phyloP scores from a whole-genome alignment of 1,140 invertebrate species.

The Physella acuta region DNA sequence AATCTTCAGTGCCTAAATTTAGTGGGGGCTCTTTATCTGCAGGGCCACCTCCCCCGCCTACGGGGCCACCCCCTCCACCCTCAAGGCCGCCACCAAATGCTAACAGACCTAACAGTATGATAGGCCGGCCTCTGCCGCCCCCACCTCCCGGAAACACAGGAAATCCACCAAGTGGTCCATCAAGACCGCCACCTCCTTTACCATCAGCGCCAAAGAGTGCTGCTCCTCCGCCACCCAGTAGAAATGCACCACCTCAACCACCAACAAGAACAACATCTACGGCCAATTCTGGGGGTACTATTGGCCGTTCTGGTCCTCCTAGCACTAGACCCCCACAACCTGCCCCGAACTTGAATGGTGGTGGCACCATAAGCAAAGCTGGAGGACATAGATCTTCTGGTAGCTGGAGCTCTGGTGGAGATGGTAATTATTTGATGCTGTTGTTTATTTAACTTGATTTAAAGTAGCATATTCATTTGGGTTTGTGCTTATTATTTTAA shows the following conservation, averaged over 20 bases:
- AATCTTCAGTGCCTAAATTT: slow-evolving; percentile 9
- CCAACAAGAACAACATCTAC: slow-evolving; percentile 4
- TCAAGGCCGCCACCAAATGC: not conserved
- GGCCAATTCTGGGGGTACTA: slow-evolving; percentile 6
- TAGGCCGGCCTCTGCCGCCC: slow-evolving; percentile 17
- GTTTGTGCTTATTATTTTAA: too few relatives aligned
- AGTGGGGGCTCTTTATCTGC: not conserved
- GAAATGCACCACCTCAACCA: slow-evolving; percentile 1
- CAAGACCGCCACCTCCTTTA: slow-evolving; percentile 8
- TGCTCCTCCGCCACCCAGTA: slow-evolving; percentile 11
- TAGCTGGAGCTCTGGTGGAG: slow-evolving; percentile 17
- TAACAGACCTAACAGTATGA: slow-evolving; percentile 20
- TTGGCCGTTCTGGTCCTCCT: slow-evolving; percentile 4
- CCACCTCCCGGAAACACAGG: not conserved
- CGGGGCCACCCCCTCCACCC: not conserved
- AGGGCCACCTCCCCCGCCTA: not conserved
- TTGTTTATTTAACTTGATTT: too few relatives aligned
- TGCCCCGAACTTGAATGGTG: not conserved
- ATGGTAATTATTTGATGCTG: slow-evolving; percentile 16
- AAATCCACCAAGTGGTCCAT: not conserved
- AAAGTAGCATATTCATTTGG: too few relatives aligned
- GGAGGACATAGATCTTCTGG: slow-evolving; percentile 9
- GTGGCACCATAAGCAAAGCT: slow-evolving; percentile 4
- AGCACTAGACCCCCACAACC: slow-evolving; percentile 5
- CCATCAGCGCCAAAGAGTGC: not conserved